Percentiles rank a stretch among this genome's conserved stretches.
These are phyloP conservation scores for Cassiopea andromeda DNA, from an alignment of 30 jellyfish, hydroid and myxozoan species.

Conservation along the genomic window DNA sequence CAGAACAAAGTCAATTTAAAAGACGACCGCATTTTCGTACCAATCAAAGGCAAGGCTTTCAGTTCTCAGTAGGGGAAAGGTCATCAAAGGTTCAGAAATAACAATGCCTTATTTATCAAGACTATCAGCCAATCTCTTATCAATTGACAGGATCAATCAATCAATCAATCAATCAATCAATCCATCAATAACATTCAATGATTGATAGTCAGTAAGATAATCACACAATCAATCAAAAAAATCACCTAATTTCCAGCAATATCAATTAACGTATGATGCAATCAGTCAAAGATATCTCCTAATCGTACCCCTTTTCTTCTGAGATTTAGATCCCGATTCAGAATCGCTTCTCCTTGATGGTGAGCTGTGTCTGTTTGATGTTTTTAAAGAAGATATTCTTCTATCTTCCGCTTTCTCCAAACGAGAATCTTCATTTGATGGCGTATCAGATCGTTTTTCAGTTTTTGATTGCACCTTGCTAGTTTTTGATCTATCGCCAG, in stretches of 20 bases:
- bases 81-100: no score
- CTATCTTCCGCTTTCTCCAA: slow-evolving; percentile 57
- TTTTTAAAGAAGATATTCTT: slow-evolving; percentile 47
- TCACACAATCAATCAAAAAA: not conserved
- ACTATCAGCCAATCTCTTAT: no score
- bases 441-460: slow-evolving; percentile 49
- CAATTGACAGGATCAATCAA: not conserved
- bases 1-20: not conserved
- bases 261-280: not conserved
- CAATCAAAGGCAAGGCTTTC: no score
- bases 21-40: not conserved
- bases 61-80: no score
- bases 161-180: not conserved
- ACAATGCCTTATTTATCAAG: no score
- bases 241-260: not conserved
- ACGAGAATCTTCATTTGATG: slow-evolving; percentile 32
- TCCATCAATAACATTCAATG: not conserved
- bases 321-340: slow-evolving; percentile 57
- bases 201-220: not conserved
- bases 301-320: slow-evolving; percentile 42
- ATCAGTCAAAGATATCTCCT: not conserved
- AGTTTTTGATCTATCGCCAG: slow-evolving; percentile 54
- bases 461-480: slow-evolving; percentile 37
- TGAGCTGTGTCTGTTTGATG: slow-evolving; percentile 55
- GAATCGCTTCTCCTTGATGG: slow-evolving; percentile 66